These are phyloP conservation scores for Pseudocheirus occidentalis DNA, from an alignment of 2,797 vertebrate genomes.

Conservation along the genomic window DNA sequence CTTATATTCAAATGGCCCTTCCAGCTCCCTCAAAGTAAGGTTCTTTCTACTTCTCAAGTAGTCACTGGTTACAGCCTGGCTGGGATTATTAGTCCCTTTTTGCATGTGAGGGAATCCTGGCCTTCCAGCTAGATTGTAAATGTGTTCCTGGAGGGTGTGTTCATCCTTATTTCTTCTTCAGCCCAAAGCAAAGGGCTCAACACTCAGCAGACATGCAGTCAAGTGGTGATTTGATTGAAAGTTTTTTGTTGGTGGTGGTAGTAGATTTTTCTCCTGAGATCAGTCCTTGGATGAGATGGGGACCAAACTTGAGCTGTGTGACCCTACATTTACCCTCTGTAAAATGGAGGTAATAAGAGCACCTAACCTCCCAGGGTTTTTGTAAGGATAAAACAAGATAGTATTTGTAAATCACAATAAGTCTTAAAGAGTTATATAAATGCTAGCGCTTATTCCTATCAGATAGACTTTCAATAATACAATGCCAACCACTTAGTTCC, in stretches of 20 bases:
- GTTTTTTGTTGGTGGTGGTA: neutral
- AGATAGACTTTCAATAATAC: neutral
- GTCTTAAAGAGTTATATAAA: neutral
- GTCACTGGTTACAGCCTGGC: neutral
- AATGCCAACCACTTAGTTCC: neutral
- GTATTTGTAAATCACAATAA: neutral
- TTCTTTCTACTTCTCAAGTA: neutral
- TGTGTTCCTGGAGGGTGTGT: neutral
- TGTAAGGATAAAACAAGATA: neutral
- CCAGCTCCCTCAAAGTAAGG: neutral
- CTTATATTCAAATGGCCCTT: neutral
- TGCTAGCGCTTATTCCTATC: neutral
- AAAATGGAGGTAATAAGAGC: neutral
- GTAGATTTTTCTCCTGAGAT: neutral
- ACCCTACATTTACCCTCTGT: neutral
- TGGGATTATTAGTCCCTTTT: neutral
- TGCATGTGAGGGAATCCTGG: too few species aligned
- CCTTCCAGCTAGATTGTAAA: neutral
- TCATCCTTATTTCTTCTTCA: neutral
- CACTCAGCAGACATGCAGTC: neutral
- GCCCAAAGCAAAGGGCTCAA: neutral
- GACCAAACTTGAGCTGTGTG: neutral
- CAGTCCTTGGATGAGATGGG: neutral
- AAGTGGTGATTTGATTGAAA: neutral
- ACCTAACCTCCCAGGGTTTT: neutral